Evolutionary conservation across 2,888 invertebrate species (phyloP), one percentile per base, ranked within the genome.

Genomic region (Drosophila quinaria): DNA sequence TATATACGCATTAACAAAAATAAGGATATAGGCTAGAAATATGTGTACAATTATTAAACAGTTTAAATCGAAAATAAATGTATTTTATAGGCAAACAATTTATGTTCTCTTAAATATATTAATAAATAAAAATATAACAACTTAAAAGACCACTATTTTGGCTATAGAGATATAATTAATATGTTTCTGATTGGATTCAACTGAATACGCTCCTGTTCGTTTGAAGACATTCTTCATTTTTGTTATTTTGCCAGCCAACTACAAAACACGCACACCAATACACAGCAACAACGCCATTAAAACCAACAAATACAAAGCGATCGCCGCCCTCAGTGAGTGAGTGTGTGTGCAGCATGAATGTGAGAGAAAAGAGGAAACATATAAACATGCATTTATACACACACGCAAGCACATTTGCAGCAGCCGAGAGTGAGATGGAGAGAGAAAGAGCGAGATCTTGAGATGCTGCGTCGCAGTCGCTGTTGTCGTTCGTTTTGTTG

Each of bases 261-360:
- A 65, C 64, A 35, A 58, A 64, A 47, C 62, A 66, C 59, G 44
- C 66, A 74, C 64, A 87, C 75, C 15, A 52, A 54, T 41, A 59
- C 51, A 70, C 65, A 49, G 37, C 55, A 77, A 69, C 84, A 90
- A 75, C 90, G 90, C 90, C 90, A 90, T 90, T 90, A 90, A 89
- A 86, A 70, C 84, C 77, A 75, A 86, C 87, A 78, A 81, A 89
- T 74, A 86, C 89, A 70, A 73, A 65, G 68, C 71, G 76, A 85
- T 81, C 80, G 70, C 80, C 74, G 77, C 82, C 82, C 81, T 85
- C 69, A 51, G 56, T 73, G 72, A 47, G 68, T 73, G 72, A 47
- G 68, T 67, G 52, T 77, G 84, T 83, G 62, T 62, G 76, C 54
- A 29, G 25, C 41, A 44, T 5, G 56, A 44, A 56, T 63, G 66